Conservation (phyloP, 2,797 vertebrate genomes). For the Steatocranus sp. region DNA sequence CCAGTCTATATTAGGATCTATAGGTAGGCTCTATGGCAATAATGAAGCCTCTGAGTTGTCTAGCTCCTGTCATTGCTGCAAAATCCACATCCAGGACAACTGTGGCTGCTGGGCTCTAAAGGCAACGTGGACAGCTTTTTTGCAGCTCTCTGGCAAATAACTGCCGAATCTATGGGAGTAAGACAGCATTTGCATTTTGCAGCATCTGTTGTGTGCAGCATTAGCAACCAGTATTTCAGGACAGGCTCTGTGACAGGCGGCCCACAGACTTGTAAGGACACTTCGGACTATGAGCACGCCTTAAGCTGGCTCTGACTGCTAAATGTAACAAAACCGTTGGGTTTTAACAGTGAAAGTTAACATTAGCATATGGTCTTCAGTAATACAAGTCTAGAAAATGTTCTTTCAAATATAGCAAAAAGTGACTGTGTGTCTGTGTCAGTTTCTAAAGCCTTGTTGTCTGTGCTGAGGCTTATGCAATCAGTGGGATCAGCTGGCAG, state of each 20-base stretch:
- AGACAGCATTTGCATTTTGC: not conserved
- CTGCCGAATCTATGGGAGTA: not conserved
- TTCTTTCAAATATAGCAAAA: not conserved
- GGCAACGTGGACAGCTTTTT: not conserved
- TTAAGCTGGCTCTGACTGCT: not conserved
- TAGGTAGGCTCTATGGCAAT: not conserved
- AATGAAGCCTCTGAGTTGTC: conserved; percentile 9
- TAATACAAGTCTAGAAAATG: not conserved
- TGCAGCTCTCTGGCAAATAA: not conserved
- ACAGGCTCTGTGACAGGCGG: not conserved
- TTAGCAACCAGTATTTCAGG: not conserved
- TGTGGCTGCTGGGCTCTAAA: conserved; percentile 22
- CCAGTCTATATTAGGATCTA: not conserved
- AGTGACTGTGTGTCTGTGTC: not conserved
- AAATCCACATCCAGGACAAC: conserved; percentile 18
- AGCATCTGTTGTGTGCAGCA: not conserved
- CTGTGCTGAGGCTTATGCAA: conserved; percentile 57
- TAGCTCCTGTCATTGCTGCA: conserved; percentile 7
- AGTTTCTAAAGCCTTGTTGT: conserved; percentile 28
- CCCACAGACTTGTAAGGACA: not conserved
- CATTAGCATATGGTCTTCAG: not conserved
- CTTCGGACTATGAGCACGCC: not conserved
- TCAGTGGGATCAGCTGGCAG: conserved; percentile 50
- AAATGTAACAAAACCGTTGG: not conserved
- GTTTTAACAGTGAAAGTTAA: not conserved